Conservation (phyloP, 35 echinoderm and acorn worm species). For the Ophiothrix spiculata region DNA sequence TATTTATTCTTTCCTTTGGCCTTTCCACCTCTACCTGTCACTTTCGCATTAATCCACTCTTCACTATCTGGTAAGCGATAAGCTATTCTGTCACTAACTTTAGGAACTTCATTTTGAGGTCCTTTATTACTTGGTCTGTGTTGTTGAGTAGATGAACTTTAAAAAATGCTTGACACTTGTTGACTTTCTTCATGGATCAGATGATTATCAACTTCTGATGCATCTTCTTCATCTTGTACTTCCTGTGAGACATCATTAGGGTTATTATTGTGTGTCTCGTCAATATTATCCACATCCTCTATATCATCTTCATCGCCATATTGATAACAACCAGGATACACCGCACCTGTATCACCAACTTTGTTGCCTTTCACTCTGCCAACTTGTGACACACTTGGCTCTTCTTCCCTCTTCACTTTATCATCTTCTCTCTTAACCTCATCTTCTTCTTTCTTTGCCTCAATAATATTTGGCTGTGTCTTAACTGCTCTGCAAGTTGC, state of each 20-base stretch:
- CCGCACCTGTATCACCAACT: neutral
- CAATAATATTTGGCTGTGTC: neutral
- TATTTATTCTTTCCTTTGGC: constrained; percentile 12
- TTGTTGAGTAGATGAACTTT: neutral
- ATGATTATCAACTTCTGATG: neutral
- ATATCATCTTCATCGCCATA: neutral
- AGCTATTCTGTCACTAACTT: neutral
- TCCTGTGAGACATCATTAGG: too few species aligned
- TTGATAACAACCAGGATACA: neutral
- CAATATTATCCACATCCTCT: neutral
- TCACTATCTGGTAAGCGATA: neutral
- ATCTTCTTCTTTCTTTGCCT: neutral
- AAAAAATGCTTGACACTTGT: neutral
- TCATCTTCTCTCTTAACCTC: neutral
- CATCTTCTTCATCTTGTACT: neutral
- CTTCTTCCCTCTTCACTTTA: neutral
- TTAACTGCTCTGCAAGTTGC: neutral
- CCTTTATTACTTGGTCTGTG: neutral
- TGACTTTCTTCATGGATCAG: neutral
- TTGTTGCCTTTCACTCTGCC: neutral
- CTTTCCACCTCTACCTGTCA: constrained; percentile 3
- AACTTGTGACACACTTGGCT: neutral
- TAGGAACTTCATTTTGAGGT: neutral
- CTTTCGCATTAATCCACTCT: constrained; percentile 20
- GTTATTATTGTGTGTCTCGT: too few species aligned